Conservation (phyloP, 2,888 invertebrate genomes). For the Plagodis dolabraria region DNA sequence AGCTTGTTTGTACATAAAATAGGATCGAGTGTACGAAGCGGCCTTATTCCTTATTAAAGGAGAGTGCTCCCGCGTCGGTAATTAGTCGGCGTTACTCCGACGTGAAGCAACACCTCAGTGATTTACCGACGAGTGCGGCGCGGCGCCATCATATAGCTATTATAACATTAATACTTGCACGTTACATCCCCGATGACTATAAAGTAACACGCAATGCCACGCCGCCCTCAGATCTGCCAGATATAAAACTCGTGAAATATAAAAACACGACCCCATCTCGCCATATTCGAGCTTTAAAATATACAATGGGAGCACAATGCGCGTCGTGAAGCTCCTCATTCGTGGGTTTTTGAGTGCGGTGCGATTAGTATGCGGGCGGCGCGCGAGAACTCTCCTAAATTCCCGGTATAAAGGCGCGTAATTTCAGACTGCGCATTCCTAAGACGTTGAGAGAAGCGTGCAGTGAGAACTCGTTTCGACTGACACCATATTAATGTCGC, state of each 20-base stretch:
- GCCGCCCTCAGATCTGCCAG: background rate
- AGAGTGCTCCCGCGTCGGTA: background rate
- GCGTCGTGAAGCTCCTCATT: constrained; percentile 7
- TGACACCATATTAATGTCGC: no score
- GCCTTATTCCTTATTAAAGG: background rate
- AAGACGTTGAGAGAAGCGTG: no score
- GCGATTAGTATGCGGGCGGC: constrained; percentile 21
- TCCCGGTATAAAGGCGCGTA: background rate
- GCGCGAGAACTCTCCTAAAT: background rate
- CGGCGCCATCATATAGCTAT: background rate
- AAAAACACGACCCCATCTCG: background rate
- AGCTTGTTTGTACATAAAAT: background rate
- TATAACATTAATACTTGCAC: background rate
- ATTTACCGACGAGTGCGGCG: background rate
- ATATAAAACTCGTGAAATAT: constrained; percentile 4
- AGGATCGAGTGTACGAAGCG: background rate
- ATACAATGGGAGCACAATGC: constrained; percentile 5
- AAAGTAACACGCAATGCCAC: background rate
- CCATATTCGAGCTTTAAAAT: constrained; percentile 3
- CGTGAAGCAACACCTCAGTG: background rate
- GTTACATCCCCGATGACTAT: background rate
- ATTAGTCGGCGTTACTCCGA: background rate
- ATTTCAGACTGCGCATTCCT: background rate
- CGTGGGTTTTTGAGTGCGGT: constrained; percentile 5
- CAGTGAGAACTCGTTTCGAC: no score